A percentile compares a stretch with the other conserved stretches of the same genome.
These are phyloP conservation scores for Limnephilus auricula DNA, from an alignment of 2,888 invertebrate genomes.

Conservation along the genomic window DNA sequence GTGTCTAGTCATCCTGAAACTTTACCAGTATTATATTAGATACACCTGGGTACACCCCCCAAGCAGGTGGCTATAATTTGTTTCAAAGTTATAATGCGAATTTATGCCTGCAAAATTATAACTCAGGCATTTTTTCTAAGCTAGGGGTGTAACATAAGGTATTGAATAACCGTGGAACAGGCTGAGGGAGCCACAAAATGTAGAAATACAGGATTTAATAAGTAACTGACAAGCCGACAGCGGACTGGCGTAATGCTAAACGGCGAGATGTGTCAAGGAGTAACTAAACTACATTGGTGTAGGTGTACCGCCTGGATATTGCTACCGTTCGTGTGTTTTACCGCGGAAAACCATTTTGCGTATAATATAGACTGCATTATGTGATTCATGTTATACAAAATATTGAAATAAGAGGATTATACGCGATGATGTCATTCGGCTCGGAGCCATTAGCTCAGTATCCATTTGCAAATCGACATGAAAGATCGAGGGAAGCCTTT, in stretches of 20 bases:
- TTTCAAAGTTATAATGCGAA: neutral
- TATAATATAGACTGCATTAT: neutral
- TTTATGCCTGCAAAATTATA: neutral
- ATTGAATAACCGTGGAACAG: neutral
- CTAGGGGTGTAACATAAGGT: neutral
- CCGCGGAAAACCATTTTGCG: conserved; percentile 16
- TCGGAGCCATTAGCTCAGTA: conserved; percentile 41
- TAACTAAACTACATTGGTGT: neutral
- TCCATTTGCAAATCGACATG: conserved; percentile 57
- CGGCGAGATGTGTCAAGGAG: conserved; percentile 20
- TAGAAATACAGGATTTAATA: conserved; percentile 37
- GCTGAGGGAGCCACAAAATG: conserved; percentile 17
- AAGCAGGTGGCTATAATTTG: neutral
- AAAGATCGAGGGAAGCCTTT: conserved; percentile 48
- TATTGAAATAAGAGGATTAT: conserved; percentile 29
- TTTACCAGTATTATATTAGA: neutral
- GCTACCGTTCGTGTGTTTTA: conserved; percentile 10
- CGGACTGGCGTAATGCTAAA: neutral
- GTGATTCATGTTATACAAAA: conserved; percentile 33
- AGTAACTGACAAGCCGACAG: conserved; percentile 32
- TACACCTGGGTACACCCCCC: neutral
- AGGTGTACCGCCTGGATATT: neutral
- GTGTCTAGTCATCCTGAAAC: no score
- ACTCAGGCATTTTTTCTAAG: neutral
- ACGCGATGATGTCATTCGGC: conserved; percentile 54